Evolutionary conservation across 2,797 vertebrate genomes (phyloP).

Genomic region (Galaxias olidus): DNA sequence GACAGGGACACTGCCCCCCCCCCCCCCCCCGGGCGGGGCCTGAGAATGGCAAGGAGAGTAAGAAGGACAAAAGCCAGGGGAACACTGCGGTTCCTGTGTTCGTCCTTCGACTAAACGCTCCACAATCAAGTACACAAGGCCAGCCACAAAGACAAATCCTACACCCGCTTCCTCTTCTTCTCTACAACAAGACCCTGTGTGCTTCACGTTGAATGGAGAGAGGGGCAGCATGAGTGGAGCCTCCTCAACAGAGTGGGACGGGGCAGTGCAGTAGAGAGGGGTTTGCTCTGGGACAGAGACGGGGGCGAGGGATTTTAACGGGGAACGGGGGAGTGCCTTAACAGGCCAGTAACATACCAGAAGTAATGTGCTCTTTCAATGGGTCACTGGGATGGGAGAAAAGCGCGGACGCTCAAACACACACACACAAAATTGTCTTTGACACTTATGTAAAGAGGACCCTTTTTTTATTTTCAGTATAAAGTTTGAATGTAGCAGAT

Average conservation of each 20-base stretch:
- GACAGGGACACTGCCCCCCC: constrained; percentile 56
- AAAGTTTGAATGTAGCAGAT: no score
- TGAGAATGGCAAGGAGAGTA: no score
- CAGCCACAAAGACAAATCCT: no score
- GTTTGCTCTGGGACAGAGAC: constrained; percentile 3
- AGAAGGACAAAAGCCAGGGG: no score
- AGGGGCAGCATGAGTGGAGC: not conserved
- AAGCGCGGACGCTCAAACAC: not conserved
- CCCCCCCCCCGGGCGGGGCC: constrained; percentile 17
- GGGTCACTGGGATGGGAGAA: constrained; percentile 46
- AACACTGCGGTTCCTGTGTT: no score
- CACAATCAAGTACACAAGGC: no score
- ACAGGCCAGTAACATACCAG: constrained; percentile 48
- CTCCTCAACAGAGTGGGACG: constrained; percentile 13
- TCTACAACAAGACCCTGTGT: no score
- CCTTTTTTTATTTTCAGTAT: no score
- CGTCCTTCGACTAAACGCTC: no score
- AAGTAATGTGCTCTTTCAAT: constrained; percentile 55
- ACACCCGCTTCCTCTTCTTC: no score
- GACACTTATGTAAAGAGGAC: no score
- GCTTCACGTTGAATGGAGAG: no score
- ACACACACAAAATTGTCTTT: not conserved
- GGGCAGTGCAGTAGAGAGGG: constrained; percentile 2
- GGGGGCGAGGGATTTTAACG: not conserved
- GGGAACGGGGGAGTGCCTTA: constrained; percentile 34